These are phyloP conservation scores for Fistularia tabacaria DNA, from an alignment of 2,797 vertebrate species.

Conservation along the genomic window DNA sequence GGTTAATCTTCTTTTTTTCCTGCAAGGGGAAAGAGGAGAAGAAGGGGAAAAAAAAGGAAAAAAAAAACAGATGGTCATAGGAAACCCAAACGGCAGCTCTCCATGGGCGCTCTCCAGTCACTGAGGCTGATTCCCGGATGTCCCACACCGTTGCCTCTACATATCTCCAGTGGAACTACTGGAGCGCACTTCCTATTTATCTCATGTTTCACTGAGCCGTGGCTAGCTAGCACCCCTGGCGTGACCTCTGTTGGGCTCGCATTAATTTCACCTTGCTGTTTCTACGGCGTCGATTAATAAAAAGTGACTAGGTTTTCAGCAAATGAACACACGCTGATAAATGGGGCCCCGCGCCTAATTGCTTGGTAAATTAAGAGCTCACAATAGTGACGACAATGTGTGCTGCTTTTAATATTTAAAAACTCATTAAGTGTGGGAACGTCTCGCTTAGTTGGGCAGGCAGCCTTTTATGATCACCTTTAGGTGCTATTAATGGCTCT, in stretches of 20 bases:
- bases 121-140: constrained; percentile 70
- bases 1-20: too few relatives aligned
- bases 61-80: constrained; percentile 75
- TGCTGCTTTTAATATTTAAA: constrained; percentile 98
- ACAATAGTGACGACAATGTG: constrained; percentile 88
- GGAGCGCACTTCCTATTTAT: constrained; percentile 83
- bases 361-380: constrained; percentile 99
- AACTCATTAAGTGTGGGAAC: constrained; percentile 91
- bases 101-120: constrained; percentile 55
- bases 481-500: constrained; percentile 47
- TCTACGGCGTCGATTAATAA: constrained; percentile 96
- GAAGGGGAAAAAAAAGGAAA: too few relatives aligned
- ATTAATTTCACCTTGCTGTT: constrained; percentile 93
- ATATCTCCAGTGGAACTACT: constrained; percentile 76
- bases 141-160: constrained; percentile 70
- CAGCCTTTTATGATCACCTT: constrained; percentile 60
- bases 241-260: constrained; percentile 87
- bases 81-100: background rate
- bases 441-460: constrained; percentile 82
- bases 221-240: constrained; percentile 73
- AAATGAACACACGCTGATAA: constrained; percentile 94
- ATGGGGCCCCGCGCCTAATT: constrained; percentile 97
- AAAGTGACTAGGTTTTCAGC: constrained; percentile 93
- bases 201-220: constrained; percentile 75
- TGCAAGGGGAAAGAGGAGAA: too few relatives aligned